These are phyloP conservation scores for Rhagium mordax DNA, from an alignment of 2,888 invertebrate species.

Conservation along the genomic window DNA sequence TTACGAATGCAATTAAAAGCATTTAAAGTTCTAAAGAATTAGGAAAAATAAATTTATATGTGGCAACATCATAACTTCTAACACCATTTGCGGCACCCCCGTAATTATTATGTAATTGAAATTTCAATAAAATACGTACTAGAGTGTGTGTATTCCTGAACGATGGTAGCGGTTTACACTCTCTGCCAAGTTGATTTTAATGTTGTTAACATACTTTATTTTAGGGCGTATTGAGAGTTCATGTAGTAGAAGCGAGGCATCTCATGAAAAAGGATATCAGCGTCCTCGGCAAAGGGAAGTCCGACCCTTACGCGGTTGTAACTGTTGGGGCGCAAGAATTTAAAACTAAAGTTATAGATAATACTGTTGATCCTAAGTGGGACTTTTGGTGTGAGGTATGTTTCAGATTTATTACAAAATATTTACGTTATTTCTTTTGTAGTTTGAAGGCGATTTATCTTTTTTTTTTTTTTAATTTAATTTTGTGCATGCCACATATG, in stretches of 20 bases:
- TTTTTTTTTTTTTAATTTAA: too few species aligned
- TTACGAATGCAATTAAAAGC: too few species aligned
- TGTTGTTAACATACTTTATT: neutral
- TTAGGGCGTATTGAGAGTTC: conserved; percentile 94
- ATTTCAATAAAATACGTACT: too few species aligned
- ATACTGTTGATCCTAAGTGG: conserved; percentile 96
- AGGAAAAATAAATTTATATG: too few species aligned
- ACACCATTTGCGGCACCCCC: too few species aligned
- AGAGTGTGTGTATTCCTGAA: too few species aligned
- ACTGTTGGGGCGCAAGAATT: conserved; percentile 95
- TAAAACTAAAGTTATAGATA: conserved; percentile 94
- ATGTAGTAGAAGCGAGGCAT: conserved; percentile 95
- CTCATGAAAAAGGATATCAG: conserved; percentile 97
- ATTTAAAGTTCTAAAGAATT: too few species aligned
- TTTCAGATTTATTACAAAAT: conserved; percentile 2
- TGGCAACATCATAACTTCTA: too few species aligned
- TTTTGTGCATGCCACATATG: conserved; percentile 40
- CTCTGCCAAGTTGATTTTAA: too few species aligned
- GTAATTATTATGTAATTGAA: too few species aligned
- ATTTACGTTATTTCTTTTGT: conserved; percentile 16
- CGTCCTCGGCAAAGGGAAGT: conserved; percentile 93
- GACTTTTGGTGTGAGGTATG: conserved; percentile 97
- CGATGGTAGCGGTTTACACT: too few species aligned
- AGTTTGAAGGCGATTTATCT: conserved; percentile 29
- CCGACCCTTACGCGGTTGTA: conserved; percentile 95